Evolutionary conservation across 2,113 vertebrate genomes (phyloP).

Genomic region (Leptobrachium ailaonicum): DNA sequence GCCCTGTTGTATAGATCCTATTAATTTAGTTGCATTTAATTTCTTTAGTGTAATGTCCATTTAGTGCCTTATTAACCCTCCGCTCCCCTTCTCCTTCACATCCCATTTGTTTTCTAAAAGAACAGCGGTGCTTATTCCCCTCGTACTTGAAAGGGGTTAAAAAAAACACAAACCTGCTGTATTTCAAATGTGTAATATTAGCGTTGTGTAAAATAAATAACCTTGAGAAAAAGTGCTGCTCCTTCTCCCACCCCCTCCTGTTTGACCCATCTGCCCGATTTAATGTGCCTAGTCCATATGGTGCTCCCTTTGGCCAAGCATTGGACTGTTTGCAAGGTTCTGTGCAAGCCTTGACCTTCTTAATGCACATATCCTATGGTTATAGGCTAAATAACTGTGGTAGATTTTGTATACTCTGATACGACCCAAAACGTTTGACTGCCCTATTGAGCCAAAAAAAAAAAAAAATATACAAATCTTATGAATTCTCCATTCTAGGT

Average conservation of each 20-base stretch:
- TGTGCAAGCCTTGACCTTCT: constrained; percentile 33
- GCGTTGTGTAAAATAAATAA: no score
- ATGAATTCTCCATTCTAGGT: not conserved
- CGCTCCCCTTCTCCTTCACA: not conserved
- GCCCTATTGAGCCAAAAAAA: constrained; percentile 59
- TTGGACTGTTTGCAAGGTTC: constrained; percentile 38
- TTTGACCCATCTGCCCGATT: not conserved
- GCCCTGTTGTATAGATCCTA: not conserved
- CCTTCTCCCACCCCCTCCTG: constrained; percentile 24
- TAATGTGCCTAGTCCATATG: constrained; percentile 46
- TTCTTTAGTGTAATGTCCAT: constrained; percentile 63
- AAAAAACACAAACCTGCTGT: no score
- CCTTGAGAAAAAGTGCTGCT: no score
- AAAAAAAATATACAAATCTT: constrained; percentile 29
- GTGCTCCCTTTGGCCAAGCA: constrained; percentile 32
- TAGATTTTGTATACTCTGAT: constrained; percentile 29
- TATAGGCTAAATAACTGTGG: constrained; percentile 42
- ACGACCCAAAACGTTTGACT: constrained; percentile 47
- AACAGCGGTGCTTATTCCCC: not conserved
- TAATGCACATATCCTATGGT: constrained; percentile 61
- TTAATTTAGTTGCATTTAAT: constrained; percentile 45
- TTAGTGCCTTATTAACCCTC: constrained; percentile 69
- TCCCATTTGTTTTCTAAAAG: no score
- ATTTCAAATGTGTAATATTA: no score
- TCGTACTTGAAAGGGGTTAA: no score